Percentiles rank a stretch among this genome's conserved stretches.
These are phyloP conservation scores for Glyptemys insculpta DNA, from an alignment of 2,797 vertebrate species.

Conservation along the genomic window DNA sequence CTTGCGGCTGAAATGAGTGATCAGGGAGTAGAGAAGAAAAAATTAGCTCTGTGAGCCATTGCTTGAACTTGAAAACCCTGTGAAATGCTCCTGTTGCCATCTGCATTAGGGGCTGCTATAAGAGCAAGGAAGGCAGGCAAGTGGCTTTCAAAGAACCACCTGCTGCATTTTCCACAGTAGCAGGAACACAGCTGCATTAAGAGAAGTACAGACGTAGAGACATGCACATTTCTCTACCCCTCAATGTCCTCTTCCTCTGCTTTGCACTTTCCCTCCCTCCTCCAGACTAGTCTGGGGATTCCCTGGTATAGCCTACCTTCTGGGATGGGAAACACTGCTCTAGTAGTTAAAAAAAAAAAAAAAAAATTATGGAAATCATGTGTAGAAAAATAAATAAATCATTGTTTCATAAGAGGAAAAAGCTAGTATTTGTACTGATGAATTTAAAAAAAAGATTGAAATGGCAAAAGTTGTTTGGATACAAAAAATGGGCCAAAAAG, in stretches of 20 bases:
- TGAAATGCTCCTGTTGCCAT: not conserved
- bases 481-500: not conserved
- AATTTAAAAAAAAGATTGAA: not conserved
- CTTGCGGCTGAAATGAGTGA: not conserved
- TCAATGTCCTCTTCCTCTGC: not conserved
- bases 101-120: not conserved
- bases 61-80: not conserved
- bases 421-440: not conserved
- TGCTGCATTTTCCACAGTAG: not conserved
- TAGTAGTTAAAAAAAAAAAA: not conserved
- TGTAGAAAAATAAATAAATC: not conserved
- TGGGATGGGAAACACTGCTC: not conserved
- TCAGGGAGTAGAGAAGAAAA: not conserved
- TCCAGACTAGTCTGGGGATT: not conserved
- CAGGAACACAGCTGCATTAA: not conserved
- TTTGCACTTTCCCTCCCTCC: not conserved
- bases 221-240: not conserved
- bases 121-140: not conserved
- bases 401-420: not conserved
- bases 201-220: not conserved
- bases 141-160: not conserved
- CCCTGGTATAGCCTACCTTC: rapidly evolving
- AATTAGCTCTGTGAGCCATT: not conserved
- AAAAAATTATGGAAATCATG: not conserved
- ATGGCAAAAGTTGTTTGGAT: not conserved